Evolutionary conservation across 2,888 invertebrate genomes (phyloP), one percentile per base, ranked within the genome.

Genomic region (Lepidochitona cinerea): DNA sequence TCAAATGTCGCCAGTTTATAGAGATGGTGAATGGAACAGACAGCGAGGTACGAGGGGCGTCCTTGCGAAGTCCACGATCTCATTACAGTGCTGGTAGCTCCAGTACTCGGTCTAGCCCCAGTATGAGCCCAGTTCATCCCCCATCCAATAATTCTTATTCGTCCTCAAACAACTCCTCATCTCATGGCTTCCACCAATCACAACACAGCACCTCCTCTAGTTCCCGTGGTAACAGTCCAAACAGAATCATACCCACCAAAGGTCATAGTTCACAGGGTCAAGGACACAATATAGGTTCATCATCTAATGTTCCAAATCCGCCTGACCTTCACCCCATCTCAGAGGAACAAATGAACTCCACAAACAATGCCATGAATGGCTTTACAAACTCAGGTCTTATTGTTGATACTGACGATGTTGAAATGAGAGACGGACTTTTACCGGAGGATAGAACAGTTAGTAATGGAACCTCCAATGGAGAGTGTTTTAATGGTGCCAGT

Each of bases 1-100:
- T 99, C 88, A 98, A 98, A 92, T 98, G 98, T 90, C 95, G 99
- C 78, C 98, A 99, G 93, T 99, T 99, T 92, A 96, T 99, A 52
- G 99, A 99, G 92, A 98, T 98, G 97, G 96, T 99, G 68, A 90
- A 90, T 71, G 91, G 90, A 14, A 88, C 89, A 29, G 90, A 89
- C 84, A 88, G 86, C 79, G 87, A 88, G 77, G 88, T 88, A 94
- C 65, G 95, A 94, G 91, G 93, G 93, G 92, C 92, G 89, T 83
- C 88, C 73, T 75, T 87, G 64, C 84, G 88, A 68, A 89, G 88
- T 75, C 89, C 89, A 49, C 85, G 85, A 77, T 89, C 89, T 66
- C 87, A 84, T 71, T 84, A 84, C 71, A 82, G 85, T 37, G 89
- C 84, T 86, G 79, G 79, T 32, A 89, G 87, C 86, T 90, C 88